A percentile compares a stretch with the other conserved stretches of the same genome.
These are phyloP conservation scores for Cirrhinus mrigala DNA, from an alignment of 2,797 vertebrate genomes.

Conservation along the genomic window DNA sequence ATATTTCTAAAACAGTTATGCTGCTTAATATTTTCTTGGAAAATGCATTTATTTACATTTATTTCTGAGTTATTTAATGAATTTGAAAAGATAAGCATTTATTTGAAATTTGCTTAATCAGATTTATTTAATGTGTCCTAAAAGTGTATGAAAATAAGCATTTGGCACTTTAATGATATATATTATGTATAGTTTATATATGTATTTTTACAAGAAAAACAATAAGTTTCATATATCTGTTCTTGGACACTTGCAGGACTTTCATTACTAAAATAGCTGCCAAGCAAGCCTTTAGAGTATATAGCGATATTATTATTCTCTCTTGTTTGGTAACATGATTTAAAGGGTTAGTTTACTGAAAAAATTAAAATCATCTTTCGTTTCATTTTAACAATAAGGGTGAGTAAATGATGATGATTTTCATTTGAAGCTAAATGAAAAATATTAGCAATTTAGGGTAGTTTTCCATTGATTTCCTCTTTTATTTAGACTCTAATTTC, in stretches of 20 bases:
- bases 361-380: not conserved
- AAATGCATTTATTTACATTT: not conserved
- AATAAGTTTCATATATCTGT: not conserved
- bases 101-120: not conserved
- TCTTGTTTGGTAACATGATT: not conserved
- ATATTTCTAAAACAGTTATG: not conserved
- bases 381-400: not conserved
- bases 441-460: not conserved
- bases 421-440: not conserved
- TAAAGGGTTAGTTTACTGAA: not conserved
- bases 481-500: not conserved
- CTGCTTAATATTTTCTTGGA: not conserved
- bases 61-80: not conserved
- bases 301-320: not conserved
- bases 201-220: not conserved
- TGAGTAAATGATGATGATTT: not conserved
- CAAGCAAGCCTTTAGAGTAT: not conserved
- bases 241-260: not conserved
- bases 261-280: not conserved
- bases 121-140: not conserved
- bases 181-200: not conserved
- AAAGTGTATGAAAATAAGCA: not conserved
- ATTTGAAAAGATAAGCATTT: not conserved
- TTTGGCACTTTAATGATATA: not conserved
- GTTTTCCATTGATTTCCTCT: not conserved